Evolutionary conservation across 1,140 invertebrate species (phyloP), one percentile per base, ranked within the genome.

Genomic region (Dolichoris vasculosae): DNA sequence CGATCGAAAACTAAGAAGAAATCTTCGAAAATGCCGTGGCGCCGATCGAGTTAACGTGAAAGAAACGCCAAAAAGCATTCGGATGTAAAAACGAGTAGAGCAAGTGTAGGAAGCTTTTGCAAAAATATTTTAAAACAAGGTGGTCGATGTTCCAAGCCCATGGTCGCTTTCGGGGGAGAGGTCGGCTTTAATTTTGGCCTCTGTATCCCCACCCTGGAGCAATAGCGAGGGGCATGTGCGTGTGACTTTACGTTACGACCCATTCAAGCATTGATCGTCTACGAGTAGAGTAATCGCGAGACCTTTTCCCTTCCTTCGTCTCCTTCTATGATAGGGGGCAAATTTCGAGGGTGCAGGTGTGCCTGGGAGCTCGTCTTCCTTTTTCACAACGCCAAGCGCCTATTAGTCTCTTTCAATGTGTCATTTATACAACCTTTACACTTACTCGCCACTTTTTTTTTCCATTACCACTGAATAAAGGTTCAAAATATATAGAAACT

Each of bases 231-330:
- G n/a, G n/a, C n/a, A n/a, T 80, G 82, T 83, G 77, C 38, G 67
- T 20, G 67, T 38, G 67, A 20, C 75, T 67, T 84, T 84, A 81
- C 64, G 86, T 71, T 82, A 8, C 64, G 77, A 43, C 88, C 89
- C 92, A 93, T 93, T 93, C 92, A 92, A 92, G 87, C 92, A 93
- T 93, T 91, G 92, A 93, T 93, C 92, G 92, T 89, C 83, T 80
- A 15, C 17, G 59, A 46, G 9, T 13, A 63, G 55, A 63, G 26
- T 63, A 2, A 26, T 63, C 48, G 48, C 48, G 48, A 51, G 48
- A 11, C 48, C 11, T 13, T 17, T 7, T 2, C 15, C 48, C 48
- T 20, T 20, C 17, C 51, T 55, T 17, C 51, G 13, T 46, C 43
- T 46, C 43, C 43, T 7, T 6, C n/a, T 32, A 73, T 73, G 20